phyloP scores from a whole-genome alignment of 2,113 vertebrate genomes.

The Microcebus lehilahytsara region DNA sequence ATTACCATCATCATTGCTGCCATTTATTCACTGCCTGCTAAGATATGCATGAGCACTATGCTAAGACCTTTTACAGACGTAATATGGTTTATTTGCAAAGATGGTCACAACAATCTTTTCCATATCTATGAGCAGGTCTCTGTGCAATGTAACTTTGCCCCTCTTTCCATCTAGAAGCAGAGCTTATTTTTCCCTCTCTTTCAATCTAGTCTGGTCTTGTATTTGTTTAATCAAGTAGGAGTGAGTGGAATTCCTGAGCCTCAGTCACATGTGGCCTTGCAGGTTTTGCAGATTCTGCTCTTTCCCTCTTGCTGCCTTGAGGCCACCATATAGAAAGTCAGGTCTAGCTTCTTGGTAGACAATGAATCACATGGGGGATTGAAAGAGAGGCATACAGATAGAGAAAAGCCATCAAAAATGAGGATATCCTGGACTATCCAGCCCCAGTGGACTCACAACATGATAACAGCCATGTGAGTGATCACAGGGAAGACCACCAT shows the following conservation, averaged over 20 bases:
- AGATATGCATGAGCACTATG: neutral
- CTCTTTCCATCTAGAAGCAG: neutral
- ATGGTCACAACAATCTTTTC: neutral
- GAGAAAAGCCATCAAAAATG: neutral
- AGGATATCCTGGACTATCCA: neutral
- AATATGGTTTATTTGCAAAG: neutral
- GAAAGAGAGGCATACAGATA: rapidly evolving
- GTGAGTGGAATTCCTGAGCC: neutral
- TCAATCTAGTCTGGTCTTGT: neutral
- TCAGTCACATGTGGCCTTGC: neutral
- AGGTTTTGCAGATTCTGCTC: neutral
- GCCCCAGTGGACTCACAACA: neutral
- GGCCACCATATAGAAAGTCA: neutral
- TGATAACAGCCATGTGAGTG: neutral
- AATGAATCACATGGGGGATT: neutral
- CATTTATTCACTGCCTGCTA: neutral
- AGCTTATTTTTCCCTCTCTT: neutral
- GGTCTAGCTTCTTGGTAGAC: neutral
- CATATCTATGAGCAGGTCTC: neutral
- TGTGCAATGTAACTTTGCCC: neutral
- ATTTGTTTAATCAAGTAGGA: neutral
- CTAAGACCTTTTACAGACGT: neutral
- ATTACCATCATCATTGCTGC: neutral
- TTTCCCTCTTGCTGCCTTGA: neutral
- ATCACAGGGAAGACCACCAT: neutral